These are phyloP conservation scores for Anagyrus pseudococci DNA, from an alignment of 2,888 invertebrate genomes.

Conservation along the genomic window DNA sequence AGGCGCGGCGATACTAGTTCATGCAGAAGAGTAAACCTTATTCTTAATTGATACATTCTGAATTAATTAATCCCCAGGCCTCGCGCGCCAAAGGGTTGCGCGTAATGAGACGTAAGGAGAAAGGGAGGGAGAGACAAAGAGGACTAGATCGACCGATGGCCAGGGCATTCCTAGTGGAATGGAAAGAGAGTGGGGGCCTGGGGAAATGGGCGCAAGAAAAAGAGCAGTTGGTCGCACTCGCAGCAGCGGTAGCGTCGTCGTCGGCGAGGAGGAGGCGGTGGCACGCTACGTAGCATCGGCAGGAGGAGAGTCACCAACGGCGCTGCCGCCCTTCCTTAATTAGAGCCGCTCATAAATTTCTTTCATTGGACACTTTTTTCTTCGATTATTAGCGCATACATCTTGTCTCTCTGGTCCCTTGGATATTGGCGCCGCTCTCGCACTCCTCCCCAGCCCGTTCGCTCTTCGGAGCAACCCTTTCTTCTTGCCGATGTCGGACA, in stretches of 20 bases:
- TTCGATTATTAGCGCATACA: conserved; percentile 63
- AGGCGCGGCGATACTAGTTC: conserved; percentile 36
- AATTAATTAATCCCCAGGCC: conserved; percentile 60
- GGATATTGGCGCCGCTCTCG: conserved; percentile 27
- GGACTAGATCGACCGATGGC: too few species aligned
- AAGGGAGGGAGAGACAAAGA: conserved; percentile 32
- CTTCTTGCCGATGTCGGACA: conserved; percentile 31
- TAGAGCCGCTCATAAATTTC: conserved; percentile 61
- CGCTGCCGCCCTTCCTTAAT: conserved; percentile 55
- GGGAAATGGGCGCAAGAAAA: conserved; percentile 39
- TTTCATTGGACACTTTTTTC: conserved; percentile 62
- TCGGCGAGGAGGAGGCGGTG: conserved; percentile 32
- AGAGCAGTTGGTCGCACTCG: conserved; percentile 43
- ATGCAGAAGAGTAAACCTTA: conserved; percentile 60
- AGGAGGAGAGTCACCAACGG: too few species aligned
- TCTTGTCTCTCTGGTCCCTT: conserved; percentile 45
- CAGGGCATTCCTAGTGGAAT: too few species aligned
- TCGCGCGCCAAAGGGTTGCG: conserved; percentile 45
- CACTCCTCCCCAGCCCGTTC: conserved; percentile 6
- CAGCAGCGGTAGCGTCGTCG: conserved; percentile 4
- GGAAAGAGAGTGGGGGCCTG: too few species aligned
- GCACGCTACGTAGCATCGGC: too few species aligned
- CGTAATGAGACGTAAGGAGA: conserved; percentile 37
- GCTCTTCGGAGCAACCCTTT: conserved; percentile 35
- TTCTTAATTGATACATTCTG: conserved; percentile 63